Conservation (phyloP, 2,113 vertebrate genomes). For the Lepidothrix coronata region DNA sequence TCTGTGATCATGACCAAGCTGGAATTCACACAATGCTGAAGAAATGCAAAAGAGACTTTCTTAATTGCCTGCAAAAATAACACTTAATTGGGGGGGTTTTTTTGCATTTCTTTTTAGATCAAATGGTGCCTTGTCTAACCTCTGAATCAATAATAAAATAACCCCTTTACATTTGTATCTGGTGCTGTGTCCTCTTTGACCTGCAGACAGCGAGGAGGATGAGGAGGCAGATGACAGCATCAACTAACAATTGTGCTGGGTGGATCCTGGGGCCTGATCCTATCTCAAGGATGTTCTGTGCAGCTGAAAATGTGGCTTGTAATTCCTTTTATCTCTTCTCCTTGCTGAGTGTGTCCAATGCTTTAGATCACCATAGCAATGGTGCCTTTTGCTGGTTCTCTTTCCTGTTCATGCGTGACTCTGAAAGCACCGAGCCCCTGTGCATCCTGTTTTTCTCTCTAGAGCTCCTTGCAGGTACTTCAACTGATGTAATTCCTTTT, state of each 20-base stretch:
- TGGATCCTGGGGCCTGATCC: constrained; percentile 10
- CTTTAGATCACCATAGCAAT: not conserved
- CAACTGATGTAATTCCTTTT: not conserved
- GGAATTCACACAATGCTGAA: constrained; percentile 37
- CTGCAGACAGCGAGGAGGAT: not conserved
- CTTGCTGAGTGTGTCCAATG: not conserved
- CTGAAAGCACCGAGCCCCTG: not conserved
- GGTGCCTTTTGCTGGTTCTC: not conserved
- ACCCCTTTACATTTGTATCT: constrained; percentile 63
- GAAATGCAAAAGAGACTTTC: constrained; percentile 54
- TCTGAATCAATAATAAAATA: constrained; percentile 75
- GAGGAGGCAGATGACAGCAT: not conserved
- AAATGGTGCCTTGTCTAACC: constrained; percentile 77
- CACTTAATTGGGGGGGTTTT: not conserved
- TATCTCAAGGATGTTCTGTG: constrained; percentile 6
- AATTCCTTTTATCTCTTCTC: not conserved
- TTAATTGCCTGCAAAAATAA: constrained; percentile 26
- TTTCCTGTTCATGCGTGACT: not conserved
- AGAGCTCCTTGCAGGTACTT: not conserved
- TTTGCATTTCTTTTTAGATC: constrained; percentile 74
- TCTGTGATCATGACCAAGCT: constrained; percentile 33
- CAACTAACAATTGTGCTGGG: constrained; percentile 20
- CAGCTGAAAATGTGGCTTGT: not conserved
- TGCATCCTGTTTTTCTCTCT: not conserved
- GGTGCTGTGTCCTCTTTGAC: constrained; percentile 60